Percentiles rank a stretch among this genome's conserved stretches.
These are phyloP conservation scores for Aegotheles bennettii DNA, from an alignment of 2,113 vertebrate species.

Conservation along the genomic window DNA sequence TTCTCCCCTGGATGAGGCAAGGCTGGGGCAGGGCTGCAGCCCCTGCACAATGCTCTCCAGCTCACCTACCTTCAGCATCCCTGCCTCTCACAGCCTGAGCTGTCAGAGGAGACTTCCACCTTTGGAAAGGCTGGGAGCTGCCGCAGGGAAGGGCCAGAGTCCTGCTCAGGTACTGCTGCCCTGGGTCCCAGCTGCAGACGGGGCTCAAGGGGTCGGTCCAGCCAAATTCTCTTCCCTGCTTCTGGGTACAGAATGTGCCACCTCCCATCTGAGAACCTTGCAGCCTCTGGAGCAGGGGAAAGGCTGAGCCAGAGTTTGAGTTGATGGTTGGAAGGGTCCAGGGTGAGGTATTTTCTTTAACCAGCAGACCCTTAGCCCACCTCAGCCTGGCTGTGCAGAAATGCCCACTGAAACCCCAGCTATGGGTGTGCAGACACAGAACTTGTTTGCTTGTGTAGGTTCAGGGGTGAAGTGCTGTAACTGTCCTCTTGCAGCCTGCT, in stretches of 20 bases:
- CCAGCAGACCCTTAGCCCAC: neutral
- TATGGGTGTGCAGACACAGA: accelerated
- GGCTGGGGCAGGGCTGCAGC: neutral
- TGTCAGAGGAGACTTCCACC: accelerated
- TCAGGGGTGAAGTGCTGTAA: accelerated
- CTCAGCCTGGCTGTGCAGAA: neutral
- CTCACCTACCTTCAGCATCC: accelerated
- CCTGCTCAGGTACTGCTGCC: neutral
- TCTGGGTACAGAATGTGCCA: neutral
- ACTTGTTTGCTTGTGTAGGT: neutral
- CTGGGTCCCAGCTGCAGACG: neutral
- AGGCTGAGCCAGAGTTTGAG: neutral
- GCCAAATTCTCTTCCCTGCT: neutral
- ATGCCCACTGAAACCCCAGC: neutral
- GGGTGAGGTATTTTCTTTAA: neutral
- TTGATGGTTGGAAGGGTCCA: neutral
- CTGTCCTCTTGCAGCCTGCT: neutral
- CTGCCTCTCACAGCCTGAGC: neutral
- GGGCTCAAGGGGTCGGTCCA: neutral
- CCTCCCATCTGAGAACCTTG: neutral
- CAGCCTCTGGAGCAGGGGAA: neutral
- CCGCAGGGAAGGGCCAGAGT: accelerated
- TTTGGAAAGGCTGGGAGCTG: neutral
- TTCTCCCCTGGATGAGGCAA: neutral
- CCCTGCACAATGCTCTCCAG: accelerated